Percentiles rank a stretch among this genome's conserved stretches.
Evolutionary conservation across 2,113 vertebrate species (phyloP).

Genomic region (Phyllopteryx taeniolatus): DNA sequence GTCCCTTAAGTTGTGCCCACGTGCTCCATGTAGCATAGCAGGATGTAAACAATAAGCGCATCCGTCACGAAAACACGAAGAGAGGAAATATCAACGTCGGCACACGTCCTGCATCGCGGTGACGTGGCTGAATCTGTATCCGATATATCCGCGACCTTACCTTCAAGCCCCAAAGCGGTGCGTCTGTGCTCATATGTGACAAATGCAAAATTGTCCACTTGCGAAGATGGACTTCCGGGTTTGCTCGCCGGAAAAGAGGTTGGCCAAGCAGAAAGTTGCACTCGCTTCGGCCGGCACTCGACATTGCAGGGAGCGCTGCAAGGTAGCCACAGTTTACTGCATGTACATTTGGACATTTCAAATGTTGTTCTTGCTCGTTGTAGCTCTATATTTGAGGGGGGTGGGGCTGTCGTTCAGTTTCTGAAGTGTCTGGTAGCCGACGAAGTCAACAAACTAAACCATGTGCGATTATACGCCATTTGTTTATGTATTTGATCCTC

Average conservation of each 20-base stretch:
- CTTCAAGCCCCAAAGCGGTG: constrained; percentile 16
- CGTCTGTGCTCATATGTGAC: neutral
- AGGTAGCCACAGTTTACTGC: neutral
- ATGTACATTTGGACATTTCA: neutral
- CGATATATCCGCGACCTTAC: constrained; percentile 46
- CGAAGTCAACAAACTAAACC: no score
- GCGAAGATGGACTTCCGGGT: constrained; percentile 63
- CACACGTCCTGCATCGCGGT: neutral
- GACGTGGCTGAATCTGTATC: neutral
- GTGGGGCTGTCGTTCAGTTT: neutral
- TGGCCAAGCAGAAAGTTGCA: constrained; percentile 59
- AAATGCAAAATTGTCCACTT: neutral
- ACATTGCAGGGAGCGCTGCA: neutral
- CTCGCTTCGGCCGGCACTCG: constrained; percentile 3
- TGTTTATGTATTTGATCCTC: no score
- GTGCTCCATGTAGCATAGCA: constrained; percentile 44
- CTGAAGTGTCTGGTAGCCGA: no score
- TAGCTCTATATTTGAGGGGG: neutral
- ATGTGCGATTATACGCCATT: no score
- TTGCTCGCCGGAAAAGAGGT: constrained; percentile 30
- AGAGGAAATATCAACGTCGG: neutral
- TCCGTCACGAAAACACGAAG: constrained; percentile 7
- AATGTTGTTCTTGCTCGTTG: neutral
- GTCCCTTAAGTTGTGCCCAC: constrained; percentile 41
- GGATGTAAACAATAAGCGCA: constrained; percentile 61